Evolutionary conservation across 30 jellyfish, hydroid and myxozoan species (phyloP), one percentile per base, ranked within the genome.

Genomic region (Nemopilema nomurai): DNA sequence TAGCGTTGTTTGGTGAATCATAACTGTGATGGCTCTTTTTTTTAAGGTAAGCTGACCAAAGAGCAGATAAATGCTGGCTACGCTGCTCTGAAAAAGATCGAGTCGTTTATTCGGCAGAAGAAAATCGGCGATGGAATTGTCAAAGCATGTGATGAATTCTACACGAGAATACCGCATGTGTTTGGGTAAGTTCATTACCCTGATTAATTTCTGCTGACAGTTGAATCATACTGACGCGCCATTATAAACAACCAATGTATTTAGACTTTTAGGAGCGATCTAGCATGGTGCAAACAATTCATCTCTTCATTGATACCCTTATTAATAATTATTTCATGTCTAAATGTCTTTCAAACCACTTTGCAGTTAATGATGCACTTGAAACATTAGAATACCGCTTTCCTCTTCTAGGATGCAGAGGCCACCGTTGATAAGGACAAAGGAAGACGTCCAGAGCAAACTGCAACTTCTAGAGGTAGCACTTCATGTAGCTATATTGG

Each of bases 31-130:
- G 13, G n/a, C n/a, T n/a, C 13, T 13, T 41, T 41, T 41, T 41
- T 24, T 7, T 13, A 81, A 93, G 99, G 99, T 13, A 93, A 93
- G 67, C 65, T 93, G 77, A 93, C 99, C 49, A 84, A 89, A 66
- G 99, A 89, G 73, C 99, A 93, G 53, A 93, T 93, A 29, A 93
- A 88, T 51, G 97, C 95, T 41, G 99, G 99, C 7, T 93, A 93
- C 89, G 67, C 84, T 31, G 96, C 97, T 3, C 91, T 93, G 80
- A 89, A 93, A 85, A 78, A 77, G 63, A 93, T 93, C 27, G 98
- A 93, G 24, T 80, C 67, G 8, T 88, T 89, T 52, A 79, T 93
- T 4, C 68, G 79, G 1, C 76, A 88, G 71, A 88, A 88, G 74
- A 77, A 78, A 16, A 62, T 87, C 63, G 98, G 93, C 23, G 96